Conservation (phyloP, 2,888 invertebrate species). For the Pomacea canaliculata region DNA sequence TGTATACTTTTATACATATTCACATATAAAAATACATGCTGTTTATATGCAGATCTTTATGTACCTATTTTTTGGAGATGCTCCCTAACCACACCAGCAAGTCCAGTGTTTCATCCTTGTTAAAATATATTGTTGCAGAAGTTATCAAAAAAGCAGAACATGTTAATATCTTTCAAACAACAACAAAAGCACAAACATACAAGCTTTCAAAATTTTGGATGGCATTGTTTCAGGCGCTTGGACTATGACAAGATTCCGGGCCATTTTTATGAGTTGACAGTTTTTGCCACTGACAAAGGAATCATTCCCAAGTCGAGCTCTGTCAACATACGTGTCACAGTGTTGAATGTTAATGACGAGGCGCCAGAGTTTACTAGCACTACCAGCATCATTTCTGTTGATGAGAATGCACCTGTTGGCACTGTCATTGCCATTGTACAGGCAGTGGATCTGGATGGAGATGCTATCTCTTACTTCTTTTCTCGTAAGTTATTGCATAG, state of each 20-base stretch:
- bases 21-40: too few species aligned
- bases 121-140: too few species aligned
- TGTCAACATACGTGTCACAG: conserved; percentile 93
- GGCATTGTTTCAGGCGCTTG: conserved; percentile 48
- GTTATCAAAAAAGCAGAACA: too few species aligned
- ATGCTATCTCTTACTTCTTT: conserved; percentile 89
- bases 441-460: conserved; percentile 96
- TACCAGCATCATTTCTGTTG: conserved; percentile 46
- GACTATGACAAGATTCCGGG: conserved; percentile 63
- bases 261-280: conserved; percentile 85
- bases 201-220: too few species aligned
- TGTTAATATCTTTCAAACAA: too few species aligned
- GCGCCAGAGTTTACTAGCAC: conserved; percentile 76
- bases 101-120: too few species aligned
- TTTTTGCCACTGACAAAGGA: conserved; percentile 95
- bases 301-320: conserved; percentile 92
- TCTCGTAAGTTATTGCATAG: conserved; percentile 41
- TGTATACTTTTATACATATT: too few species aligned
- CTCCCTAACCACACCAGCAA: too few species aligned
- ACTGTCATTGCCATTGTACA: conserved; percentile 96
- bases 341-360: conserved; percentile 98
- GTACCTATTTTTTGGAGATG: too few species aligned
- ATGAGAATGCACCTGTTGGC: conserved; percentile 72
- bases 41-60: too few species aligned
- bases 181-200: too few species aligned